Percentiles rank a stretch among this genome's conserved stretches.
Conservation (phyloP, 2,888 invertebrate genomes). For the Coremacera marginata region DNA sequence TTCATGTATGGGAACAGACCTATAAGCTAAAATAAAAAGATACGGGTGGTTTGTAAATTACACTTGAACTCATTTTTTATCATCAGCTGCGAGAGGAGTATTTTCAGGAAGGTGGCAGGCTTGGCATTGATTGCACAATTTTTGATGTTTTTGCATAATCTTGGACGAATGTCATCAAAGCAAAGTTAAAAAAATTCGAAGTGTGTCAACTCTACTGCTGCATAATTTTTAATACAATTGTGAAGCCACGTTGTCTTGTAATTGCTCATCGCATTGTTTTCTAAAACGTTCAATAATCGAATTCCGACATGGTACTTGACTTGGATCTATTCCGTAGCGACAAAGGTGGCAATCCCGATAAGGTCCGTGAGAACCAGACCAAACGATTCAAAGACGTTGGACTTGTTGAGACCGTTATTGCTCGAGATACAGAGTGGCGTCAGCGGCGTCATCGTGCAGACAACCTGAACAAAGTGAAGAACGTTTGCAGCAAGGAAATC, state of each 20-base stretch:
- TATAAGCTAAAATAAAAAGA: no score
- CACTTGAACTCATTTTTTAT: no score
- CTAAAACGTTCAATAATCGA: not conserved
- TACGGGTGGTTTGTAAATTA: no score
- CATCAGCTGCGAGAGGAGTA: no score
- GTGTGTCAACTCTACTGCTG: not conserved
- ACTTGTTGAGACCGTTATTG: conserved; percentile 92
- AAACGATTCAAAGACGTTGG: conserved; percentile 93
- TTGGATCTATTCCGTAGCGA: conserved; percentile 95
- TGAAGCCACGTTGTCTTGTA: not conserved
- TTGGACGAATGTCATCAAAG: not conserved
- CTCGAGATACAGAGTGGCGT: conserved; percentile 91
- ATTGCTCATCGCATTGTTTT: not conserved
- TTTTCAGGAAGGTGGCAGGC: no score
- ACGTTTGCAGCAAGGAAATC: conserved; percentile 95
- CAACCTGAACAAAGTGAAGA: conserved; percentile 94
- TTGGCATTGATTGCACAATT: not conserved
- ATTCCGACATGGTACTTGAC: conserved; percentile 89
- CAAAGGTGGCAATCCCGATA: conserved; percentile 93
- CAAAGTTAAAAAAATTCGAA: not conserved
- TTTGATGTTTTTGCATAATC: not conserved
- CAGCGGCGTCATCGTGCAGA: conserved; percentile 92
- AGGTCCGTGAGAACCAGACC: conserved; percentile 91
- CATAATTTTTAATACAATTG: not conserved
- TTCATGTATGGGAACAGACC: no score